A percentile compares a stretch with the other conserved stretches of the same genome.
Conservation (phyloP, 2,888 invertebrate species). For the Tortricodes alternella region DNA sequence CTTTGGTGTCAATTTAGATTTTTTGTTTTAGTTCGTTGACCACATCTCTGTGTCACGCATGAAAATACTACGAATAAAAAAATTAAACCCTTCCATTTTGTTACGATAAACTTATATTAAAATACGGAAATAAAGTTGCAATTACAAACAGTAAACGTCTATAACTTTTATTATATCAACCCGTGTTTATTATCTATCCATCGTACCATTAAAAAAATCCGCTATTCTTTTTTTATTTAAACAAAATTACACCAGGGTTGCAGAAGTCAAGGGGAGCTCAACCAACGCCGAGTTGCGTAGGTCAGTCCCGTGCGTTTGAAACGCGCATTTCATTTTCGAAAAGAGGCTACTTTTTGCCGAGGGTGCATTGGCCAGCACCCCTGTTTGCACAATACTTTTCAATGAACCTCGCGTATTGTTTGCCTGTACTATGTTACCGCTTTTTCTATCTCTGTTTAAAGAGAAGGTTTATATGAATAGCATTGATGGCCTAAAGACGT, state of each 20-base stretch:
- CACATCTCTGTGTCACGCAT: conserved; percentile 53
- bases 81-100: conserved; percentile 10
- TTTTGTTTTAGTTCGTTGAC: conserved; percentile 56
- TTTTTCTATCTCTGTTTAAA: conserved; percentile 41
- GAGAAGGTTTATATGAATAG: conserved; percentile 33
- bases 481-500: conserved; percentile 14
- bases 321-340: conserved; percentile 57
- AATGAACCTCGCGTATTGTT: conserved; percentile 68
- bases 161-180: too few species aligned
- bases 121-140: neutral
- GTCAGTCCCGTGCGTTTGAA: conserved; percentile 54
- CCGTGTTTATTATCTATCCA: too few species aligned
- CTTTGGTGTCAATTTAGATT: conserved; percentile 59
- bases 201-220: neutral
- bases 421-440: conserved; percentile 45
- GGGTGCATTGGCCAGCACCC: conserved; percentile 55
- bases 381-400: conserved; percentile 74
- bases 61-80: conserved; percentile 10
- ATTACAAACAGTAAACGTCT: too few species aligned
- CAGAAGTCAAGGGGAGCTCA: conserved; percentile 38
- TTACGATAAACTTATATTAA: neutral
- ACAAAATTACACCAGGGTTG: conserved; percentile 7
- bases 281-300: conserved; percentile 47
- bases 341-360: conserved; percentile 60
- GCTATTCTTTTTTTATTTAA: neutral